These are phyloP conservation scores for Ophion ellenae DNA, from an alignment of 2,888 invertebrate species.

Conservation along the genomic window DNA sequence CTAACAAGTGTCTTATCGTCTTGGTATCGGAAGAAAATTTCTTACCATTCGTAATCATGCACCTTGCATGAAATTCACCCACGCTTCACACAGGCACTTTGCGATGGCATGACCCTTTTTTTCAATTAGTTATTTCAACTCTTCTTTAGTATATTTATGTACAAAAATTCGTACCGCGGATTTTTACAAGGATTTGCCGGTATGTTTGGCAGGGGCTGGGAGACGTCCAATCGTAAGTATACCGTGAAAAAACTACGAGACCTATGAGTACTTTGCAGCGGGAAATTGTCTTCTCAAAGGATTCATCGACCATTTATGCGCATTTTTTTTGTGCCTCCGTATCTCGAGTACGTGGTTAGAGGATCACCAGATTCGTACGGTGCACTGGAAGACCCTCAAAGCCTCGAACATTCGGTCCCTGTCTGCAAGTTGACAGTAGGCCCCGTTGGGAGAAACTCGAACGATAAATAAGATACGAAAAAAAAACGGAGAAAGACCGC, in stretches of 20 bases:
- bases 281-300: neutral
- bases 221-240: neutral
- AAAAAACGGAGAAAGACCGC: neutral
- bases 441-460: neutral
- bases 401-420: neutral
- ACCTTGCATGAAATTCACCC: constrained; percentile 10
- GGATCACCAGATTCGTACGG: too few species aligned
- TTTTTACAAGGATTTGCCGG: constrained; percentile 9
- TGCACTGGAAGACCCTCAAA: neutral
- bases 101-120: constrained; percentile 38
- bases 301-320: neutral
- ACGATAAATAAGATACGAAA: neutral
- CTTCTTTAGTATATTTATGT: constrained; percentile 25
- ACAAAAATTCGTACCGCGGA: constrained; percentile 34
- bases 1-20: neutral
- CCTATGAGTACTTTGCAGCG: neutral
- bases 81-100: constrained; percentile 47
- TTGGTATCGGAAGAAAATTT: constrained; percentile 29
- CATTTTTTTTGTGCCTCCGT: too few species aligned
- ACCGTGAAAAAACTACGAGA: neutral
- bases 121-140: constrained; percentile 31
- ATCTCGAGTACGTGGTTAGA: too few species aligned
- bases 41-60: neutral
- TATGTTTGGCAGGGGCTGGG: neutral
- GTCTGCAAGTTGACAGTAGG: neutral